A percentile compares a stretch with the other conserved stretches of the same genome.
Evolutionary conservation across 2,888 invertebrate genomes (phyloP).

Genomic region (Brassicogethes aeneus): DNA sequence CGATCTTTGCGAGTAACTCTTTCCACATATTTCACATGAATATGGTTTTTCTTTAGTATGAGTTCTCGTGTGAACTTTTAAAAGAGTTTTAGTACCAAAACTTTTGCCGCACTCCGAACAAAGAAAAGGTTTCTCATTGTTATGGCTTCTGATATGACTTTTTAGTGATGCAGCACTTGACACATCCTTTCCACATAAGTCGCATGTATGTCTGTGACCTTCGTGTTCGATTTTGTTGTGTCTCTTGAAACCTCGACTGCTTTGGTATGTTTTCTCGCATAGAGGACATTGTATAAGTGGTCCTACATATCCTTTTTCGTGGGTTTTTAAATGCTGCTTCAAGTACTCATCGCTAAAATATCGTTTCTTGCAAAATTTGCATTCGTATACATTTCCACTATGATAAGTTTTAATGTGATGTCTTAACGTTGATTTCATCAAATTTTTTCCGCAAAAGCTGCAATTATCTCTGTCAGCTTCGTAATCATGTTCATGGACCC

Average conservation of each 20-base stretch:
- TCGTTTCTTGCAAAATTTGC: background rate
- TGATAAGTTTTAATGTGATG: background rate
- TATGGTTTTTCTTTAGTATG: slow-evolving; percentile 4
- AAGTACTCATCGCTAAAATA: background rate
- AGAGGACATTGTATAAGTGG: background rate
- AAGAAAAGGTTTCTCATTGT: slow-evolving; percentile 34
- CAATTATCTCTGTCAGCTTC: background rate
- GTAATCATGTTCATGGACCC: background rate
- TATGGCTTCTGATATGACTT: slow-evolving; percentile 10
- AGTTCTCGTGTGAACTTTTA: slow-evolving; percentile 12
- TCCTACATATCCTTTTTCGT: background rate
- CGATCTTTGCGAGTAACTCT: slow-evolving; percentile 20
- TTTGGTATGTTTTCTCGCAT: background rate
- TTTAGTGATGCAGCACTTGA: background rate
- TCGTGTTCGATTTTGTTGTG: slow-evolving; percentile 15
- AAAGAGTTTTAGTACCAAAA: slow-evolving; percentile 28
- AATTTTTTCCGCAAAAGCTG: background rate
- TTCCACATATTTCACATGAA: slow-evolving; percentile 20
- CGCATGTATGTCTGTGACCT: slow-evolving; percentile 24
- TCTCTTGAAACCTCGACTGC: slow-evolving; percentile 12
- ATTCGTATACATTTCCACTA: background rate
- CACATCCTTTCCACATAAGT: slow-evolving; percentile 35
- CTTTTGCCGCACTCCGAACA: slow-evolving; percentile 43
- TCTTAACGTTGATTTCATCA: background rate
- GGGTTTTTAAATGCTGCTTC: background rate